These are phyloP conservation scores for Epinephelus lanceolatus DNA, from an alignment of 2,113 vertebrate genomes.

Conservation along the genomic window DNA sequence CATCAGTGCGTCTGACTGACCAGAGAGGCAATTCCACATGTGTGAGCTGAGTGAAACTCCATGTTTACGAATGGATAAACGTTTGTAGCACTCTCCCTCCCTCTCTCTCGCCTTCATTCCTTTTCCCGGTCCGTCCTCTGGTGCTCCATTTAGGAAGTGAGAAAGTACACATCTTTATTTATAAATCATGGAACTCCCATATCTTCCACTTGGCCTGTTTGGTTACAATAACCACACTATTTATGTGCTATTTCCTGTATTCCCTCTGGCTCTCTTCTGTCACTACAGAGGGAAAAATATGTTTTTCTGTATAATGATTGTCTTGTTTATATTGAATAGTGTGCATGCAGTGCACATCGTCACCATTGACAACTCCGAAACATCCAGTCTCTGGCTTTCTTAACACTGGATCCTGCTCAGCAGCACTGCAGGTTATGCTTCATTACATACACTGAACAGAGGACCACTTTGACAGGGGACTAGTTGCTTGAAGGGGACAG, in stretches of 20 bases:
- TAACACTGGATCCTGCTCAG: slow-evolving; percentile 21
- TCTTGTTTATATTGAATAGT: slow-evolving; percentile 27
- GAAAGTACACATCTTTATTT: slow-evolving; percentile 73
- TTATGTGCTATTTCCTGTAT: slow-evolving; percentile 23
- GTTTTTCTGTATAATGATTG: not conserved
- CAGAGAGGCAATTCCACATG: slow-evolving; percentile 52
- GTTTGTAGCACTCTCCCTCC: slow-evolving; percentile 31
- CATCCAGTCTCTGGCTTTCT: not conserved
- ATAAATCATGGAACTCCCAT: slow-evolving; percentile 79
- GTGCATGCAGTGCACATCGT: not conserved
- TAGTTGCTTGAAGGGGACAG: slow-evolving; percentile 28
- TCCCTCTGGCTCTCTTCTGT: slow-evolving; percentile 28
- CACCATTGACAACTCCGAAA: not conserved
- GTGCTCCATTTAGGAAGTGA: slow-evolving; percentile 64
- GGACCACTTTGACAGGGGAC: slow-evolving; percentile 50
- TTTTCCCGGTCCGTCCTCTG: slow-evolving; percentile 23
- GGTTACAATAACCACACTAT: slow-evolving; percentile 62
- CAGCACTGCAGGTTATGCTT: slow-evolving; percentile 58
- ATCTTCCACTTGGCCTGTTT: slow-evolving; percentile 76
- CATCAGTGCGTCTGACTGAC: slow-evolving; percentile 65
- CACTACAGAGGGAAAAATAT: not conserved
- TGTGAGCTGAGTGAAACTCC: slow-evolving; percentile 79
- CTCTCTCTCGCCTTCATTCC: slow-evolving; percentile 26
- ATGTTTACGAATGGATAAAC: slow-evolving; percentile 74
- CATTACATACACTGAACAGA: slow-evolving; percentile 69